Conservation (phyloP, 2,888 invertebrate species). For the Melanostoma mellinum region DNA sequence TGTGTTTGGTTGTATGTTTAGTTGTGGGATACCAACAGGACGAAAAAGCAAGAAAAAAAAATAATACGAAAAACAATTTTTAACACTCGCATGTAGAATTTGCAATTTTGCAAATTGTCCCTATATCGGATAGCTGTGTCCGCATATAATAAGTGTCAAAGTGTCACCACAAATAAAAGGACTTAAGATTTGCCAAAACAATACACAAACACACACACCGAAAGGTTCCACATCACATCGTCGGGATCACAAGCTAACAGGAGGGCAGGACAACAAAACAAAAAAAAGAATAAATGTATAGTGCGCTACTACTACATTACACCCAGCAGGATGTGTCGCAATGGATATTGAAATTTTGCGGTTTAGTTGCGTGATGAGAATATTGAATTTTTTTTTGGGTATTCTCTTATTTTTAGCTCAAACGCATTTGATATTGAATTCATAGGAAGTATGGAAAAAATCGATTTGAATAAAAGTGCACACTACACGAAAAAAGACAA, state of each 20-base stretch:
- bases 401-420: constrained; percentile 9
- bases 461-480: constrained; percentile 30
- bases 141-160: constrained; percentile 72
- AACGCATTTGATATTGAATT: constrained; percentile 67
- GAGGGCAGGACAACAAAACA: constrained; percentile 9
- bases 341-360: constrained; percentile 70
- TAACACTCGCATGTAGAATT: constrained; percentile 57
- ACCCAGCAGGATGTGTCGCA: constrained; percentile 59
- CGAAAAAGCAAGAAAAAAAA: constrained; percentile 23
- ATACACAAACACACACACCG: constrained; percentile 43
- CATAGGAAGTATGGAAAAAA: constrained; percentile 44
- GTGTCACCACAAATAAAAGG: constrained; percentile 66
- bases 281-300: constrained; percentile 40
- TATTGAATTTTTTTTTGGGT: constrained; percentile 40
- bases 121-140: constrained; percentile 63
- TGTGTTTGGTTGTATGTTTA: not conserved
- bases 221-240: constrained; percentile 15
- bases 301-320: constrained; percentile 25
- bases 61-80: constrained; percentile 50
- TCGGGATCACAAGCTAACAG: constrained; percentile 14
- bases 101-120: constrained; percentile 71
- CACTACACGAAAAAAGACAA: too few relatives aligned
- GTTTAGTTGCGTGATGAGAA: constrained; percentile 66
- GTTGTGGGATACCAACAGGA: constrained; percentile 9
- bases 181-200: constrained; percentile 69